Evolutionary conservation across 1,140 invertebrate genomes (phyloP).

Genomic region (Drosophila obscura): DNA sequence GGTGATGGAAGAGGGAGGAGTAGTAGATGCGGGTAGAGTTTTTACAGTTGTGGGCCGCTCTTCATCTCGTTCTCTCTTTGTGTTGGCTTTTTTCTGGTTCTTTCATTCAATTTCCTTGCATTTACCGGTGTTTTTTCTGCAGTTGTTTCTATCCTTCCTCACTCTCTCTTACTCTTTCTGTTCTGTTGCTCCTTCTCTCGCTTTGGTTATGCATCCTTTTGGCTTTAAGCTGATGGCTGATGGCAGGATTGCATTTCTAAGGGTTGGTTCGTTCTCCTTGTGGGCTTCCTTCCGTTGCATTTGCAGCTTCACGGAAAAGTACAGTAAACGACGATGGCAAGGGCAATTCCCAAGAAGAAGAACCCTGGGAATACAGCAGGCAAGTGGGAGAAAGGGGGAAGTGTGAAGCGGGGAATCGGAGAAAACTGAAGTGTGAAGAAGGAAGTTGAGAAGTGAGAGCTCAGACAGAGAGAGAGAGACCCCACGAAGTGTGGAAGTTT

Average conservation of each 20-base stretch:
- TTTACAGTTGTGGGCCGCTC: slow-evolving; percentile 8
- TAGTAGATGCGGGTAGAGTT: slow-evolving; percentile 40
- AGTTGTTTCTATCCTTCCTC: slow-evolving; percentile 12
- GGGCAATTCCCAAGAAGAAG: slow-evolving; percentile 45
- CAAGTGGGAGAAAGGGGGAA: slow-evolving; percentile 2
- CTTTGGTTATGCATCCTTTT: slow-evolving; percentile 15
- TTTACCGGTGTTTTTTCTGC: slow-evolving; percentile 44
- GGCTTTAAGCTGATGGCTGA: slow-evolving; percentile 22
- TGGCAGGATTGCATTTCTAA: slow-evolving; percentile 44
- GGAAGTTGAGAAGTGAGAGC: neutral
- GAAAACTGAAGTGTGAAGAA: neutral
- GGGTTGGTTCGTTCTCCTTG: slow-evolving; percentile 54
- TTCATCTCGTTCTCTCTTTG: slow-evolving; percentile 9
- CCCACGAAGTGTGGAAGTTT: slow-evolving; percentile 48
- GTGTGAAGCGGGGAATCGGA: neutral
- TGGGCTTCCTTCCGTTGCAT: slow-evolving; percentile 26
- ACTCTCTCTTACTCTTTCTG: slow-evolving; percentile 1
- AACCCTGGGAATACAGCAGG: slow-evolving; percentile 16
- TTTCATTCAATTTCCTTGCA: slow-evolving; percentile 55
- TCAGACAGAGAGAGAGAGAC: neutral
- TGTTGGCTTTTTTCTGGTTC: slow-evolving; percentile 23
- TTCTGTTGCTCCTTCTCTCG: slow-evolving; percentile 11
- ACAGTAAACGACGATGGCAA: slow-evolving; percentile 39
- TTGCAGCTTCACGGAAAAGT: slow-evolving; percentile 48
- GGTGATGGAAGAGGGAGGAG: slow-evolving; percentile 2